Evolutionary conservation across 1,140 invertebrate genomes (phyloP).

Genomic region (Drosophila varians): DNA sequence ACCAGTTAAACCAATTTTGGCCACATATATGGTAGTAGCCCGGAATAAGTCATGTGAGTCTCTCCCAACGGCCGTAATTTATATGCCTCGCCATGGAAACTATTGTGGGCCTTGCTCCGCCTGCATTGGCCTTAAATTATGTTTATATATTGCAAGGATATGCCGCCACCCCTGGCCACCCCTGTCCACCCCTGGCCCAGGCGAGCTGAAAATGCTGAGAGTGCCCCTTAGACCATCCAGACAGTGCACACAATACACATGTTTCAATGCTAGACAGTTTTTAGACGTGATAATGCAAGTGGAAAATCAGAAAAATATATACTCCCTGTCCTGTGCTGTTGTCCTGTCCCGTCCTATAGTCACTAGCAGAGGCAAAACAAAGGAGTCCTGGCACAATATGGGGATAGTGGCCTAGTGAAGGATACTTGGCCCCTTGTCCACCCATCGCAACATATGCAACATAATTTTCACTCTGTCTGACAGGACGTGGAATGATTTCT

Average conservation of each 20-base stretch:
- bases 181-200: not conserved
- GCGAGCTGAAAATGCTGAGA: not conserved
- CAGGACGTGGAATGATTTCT: constrained; percentile 34
- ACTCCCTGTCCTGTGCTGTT: constrained; percentile 10
- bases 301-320: constrained; percentile 72
- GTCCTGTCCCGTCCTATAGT: constrained; percentile 23
- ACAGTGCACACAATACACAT: constrained; percentile 52
- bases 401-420: constrained; percentile 8
- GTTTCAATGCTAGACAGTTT: constrained; percentile 65
- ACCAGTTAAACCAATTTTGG: constrained; percentile 17
- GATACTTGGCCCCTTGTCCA: not conserved
- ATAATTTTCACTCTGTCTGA: constrained; percentile 27
- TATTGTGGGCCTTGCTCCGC: constrained; percentile 1
- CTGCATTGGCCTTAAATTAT: constrained; percentile 41
- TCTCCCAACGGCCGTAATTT: constrained; percentile 30
- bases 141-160: constrained; percentile 45
- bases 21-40: constrained; percentile 33
- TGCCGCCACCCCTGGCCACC: no score
- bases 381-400: constrained; percentile 32
- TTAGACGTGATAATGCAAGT: constrained; percentile 74
- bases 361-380: constrained; percentile 33
- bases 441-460: constrained; percentile 24
- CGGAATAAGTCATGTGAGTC: constrained; percentile 3
- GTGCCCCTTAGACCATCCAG: constrained; percentile 29
- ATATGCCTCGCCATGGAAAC: constrained; percentile 27